A percentile compares a stretch with the other conserved stretches of the same genome.
Conservation (phyloP, 2,113 vertebrate species). For the Jacana jacana region DNA sequence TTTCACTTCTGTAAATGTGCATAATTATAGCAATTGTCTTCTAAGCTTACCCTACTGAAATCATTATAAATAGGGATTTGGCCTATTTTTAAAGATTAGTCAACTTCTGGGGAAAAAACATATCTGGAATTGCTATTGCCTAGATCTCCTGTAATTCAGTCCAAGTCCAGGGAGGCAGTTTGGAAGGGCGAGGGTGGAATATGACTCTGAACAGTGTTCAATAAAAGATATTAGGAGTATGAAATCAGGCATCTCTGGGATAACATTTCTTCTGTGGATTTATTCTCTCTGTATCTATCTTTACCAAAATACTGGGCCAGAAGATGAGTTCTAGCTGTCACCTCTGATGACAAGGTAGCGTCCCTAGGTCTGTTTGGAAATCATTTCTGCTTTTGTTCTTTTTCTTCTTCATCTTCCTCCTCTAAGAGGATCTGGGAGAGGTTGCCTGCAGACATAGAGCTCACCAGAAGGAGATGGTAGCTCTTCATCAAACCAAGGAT, state of each 20-base stretch:
- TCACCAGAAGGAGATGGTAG: not conserved
- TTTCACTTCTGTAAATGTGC: slow-evolving; percentile 74
- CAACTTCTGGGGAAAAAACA: not conserved
- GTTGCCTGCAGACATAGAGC: not conserved
- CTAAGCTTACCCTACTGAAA: slow-evolving; percentile 36
- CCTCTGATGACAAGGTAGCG: not conserved
- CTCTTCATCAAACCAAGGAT: not conserved
- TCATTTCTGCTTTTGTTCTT: not conserved
- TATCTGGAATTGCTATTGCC: not conserved
- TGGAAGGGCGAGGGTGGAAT: not conserved
- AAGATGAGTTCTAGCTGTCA: not conserved
- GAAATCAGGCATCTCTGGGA: too few relatives aligned
- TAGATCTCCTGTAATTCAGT: not conserved
- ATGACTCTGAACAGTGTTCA: rapidly evolving
- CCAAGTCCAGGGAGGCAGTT: not conserved
- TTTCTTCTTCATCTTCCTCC: not conserved
- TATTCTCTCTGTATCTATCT: not conserved
- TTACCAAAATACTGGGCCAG: not conserved
- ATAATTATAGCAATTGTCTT: slow-evolving; percentile 78
- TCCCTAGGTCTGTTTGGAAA: not conserved
- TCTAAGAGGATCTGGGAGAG: too few relatives aligned
- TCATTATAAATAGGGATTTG: slow-evolving; percentile 56
- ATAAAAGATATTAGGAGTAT: not conserved
- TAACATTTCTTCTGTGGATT: not conserved
- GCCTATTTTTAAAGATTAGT: slow-evolving; percentile 14